Evolutionary conservation across 1,140 invertebrate genomes (phyloP), one percentile per base, ranked within the genome.

Genomic region (Oreohelix idahoensis): DNA sequence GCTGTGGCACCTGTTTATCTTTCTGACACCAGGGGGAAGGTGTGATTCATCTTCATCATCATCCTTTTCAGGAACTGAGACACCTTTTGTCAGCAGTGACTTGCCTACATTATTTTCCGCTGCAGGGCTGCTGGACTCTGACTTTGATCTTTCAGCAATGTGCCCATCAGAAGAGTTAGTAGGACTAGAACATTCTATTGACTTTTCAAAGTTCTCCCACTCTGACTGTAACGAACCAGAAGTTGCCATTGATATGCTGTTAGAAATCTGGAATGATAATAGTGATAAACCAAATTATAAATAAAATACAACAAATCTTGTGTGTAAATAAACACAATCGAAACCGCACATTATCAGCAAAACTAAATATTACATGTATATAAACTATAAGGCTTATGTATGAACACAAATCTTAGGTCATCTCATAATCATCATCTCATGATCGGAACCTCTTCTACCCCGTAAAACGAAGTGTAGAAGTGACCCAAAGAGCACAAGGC

Each of bases 1-100:
- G 35, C 29, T 82, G 71, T 82, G 71, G 71, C 80, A 82, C 49
- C 70, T 82, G 63, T 82, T 82, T 26, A 75, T 74, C 49, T 63
- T 73, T 36, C 80, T 32, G 66, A 82, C 80, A 26, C 80, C 80
- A 26, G 80, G 80, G 35, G 80, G 80, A 17, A 82, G 71, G 32
- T 80, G 79, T n/a, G 79, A 80, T 29, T 80, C 79, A 82, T 82
- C 80, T 26, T 82, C 79, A 8, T 81, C 79, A 20, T 71, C 79
- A 5, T 79, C 38, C 1, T 8, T 39, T 29, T 42, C 38, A 5
- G 26, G 39, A 26, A 29, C 71, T 39, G 8, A 0, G 23, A 39
- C n/a, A 58, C 10, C 8, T 49, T 49, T 49, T 8, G 17, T 49
- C 26, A 20, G 76, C 38, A 26, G 11, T 32, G 51, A 23, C 17